Conservation (phyloP, 2,113 vertebrate genomes). For the Gallinago media region DNA sequence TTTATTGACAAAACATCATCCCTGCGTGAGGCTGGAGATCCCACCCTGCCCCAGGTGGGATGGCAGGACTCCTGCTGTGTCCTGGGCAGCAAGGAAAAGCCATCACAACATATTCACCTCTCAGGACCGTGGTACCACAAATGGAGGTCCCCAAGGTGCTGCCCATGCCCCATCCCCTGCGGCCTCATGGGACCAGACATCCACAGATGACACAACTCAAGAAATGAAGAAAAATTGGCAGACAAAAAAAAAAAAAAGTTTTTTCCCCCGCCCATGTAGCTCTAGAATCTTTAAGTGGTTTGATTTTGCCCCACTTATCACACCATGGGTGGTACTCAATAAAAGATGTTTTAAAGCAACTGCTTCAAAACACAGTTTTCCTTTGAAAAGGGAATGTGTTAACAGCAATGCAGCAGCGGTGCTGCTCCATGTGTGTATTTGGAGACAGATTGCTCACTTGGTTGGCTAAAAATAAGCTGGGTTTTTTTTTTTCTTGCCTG, state of each 20-base stretch:
- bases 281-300: neutral
- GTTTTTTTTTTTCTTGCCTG: neutral
- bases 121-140: rapidly evolving
- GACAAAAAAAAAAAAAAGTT: neutral
- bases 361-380: neutral
- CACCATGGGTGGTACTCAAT: neutral
- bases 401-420: rapidly evolving
- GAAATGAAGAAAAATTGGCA: neutral
- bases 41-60: neutral
- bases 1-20: neutral
- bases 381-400: neutral
- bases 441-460: neutral
- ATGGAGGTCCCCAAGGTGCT: neutral
- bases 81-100: neutral
- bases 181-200: neutral
- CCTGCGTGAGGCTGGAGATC: neutral
- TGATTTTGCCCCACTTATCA: neutral
- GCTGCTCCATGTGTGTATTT: rapidly evolving
- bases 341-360: neutral
- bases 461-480: neutral
- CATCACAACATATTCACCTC: rapidly evolving
- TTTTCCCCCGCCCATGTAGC: neutral
- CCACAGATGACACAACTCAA: neutral
- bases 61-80: rapidly evolving
- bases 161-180: neutral